Percentiles rank a stretch among this genome's conserved stretches.
Conservation (phyloP, 1,140 invertebrate genomes). For the Oryctes rhinoceros region DNA sequence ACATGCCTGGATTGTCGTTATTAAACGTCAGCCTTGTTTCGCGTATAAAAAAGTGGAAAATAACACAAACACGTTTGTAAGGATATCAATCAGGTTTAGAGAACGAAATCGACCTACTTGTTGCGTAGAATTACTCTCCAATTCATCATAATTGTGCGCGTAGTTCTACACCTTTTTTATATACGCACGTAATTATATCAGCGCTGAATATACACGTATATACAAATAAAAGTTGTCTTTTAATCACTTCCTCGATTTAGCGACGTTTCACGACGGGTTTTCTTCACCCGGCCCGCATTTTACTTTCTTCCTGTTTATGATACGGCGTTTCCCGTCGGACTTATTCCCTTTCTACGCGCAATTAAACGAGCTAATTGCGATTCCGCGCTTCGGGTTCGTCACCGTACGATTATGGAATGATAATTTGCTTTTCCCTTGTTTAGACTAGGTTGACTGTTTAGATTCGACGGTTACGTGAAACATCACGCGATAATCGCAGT, state of each 20-base stretch:
- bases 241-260: background rate
- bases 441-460: background rate
- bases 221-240: background rate
- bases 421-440: background rate
- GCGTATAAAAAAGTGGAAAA: background rate
- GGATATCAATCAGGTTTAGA: background rate
- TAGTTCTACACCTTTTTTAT: conserved; percentile 12
- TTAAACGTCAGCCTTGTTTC: background rate
- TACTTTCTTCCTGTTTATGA: conserved; percentile 17
- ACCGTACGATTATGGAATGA: background rate
- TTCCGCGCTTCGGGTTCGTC: background rate
- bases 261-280: background rate
- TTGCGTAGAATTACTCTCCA: background rate
- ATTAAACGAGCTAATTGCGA: background rate
- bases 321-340: background rate
- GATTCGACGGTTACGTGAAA: background rate
- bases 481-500: too few relatives aligned
- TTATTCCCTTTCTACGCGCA: background rate
- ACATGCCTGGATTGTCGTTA: background rate
- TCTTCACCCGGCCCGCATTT: background rate
- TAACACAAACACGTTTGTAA: background rate
- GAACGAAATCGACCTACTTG: conserved; percentile 14
- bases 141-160: background rate
- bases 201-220: background rate
- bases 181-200: too few relatives aligned